Base-by-base conservation (phyloP, 2,888 invertebrate species). In the Stenolophus ochropezus region DNA sequence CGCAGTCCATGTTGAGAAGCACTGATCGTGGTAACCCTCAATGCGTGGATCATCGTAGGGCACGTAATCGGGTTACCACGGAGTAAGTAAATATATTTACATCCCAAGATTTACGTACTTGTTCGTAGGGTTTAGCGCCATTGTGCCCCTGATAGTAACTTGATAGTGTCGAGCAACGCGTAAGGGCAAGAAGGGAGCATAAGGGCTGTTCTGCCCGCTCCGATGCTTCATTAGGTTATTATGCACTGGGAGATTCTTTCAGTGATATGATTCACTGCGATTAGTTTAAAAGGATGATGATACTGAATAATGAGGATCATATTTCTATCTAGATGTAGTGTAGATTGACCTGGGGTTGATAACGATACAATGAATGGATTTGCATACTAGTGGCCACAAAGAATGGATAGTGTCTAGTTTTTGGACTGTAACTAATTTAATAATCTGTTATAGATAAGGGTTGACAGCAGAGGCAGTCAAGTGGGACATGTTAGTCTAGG, bases 31-130 rank as follows among this genome's bases (percentile, higher is more conserved):
- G 33, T 42, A 42, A 42, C 33, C 65, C 16, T 21, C 14, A 27
- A 23, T 73, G 20, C 73, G 73, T 53, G 53, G 53, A 75, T 75
- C 75, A 75, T 75, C 53, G 18, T 53, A 58, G 76, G 58, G 76
- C 53, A 58, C 65, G 42, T 61, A 77, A 77, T 77, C 77, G 77
- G 77, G 42, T 77, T 77, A 77, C 42, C 53, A 23, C 53, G 27
- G 53, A 25, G 56, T 76, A 58, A 76, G 76, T 58, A 76, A 77
- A 77, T 77, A 77, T 77, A 77, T 77, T 77, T 77, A 77, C 77
- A 65, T 77, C 21, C 65, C 11, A 61, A 61, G 25, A 76, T 33
- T 69, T 69, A 69, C 51, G 74, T 69, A 69, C 33, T 27, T 69
- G 65, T 69, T 27, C 65, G 27, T 8, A 18, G 61, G 61, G 27